phyloP scores from a whole-genome alignment of 2,797 vertebrate genomes.

The Sebastes diaconus region DNA sequence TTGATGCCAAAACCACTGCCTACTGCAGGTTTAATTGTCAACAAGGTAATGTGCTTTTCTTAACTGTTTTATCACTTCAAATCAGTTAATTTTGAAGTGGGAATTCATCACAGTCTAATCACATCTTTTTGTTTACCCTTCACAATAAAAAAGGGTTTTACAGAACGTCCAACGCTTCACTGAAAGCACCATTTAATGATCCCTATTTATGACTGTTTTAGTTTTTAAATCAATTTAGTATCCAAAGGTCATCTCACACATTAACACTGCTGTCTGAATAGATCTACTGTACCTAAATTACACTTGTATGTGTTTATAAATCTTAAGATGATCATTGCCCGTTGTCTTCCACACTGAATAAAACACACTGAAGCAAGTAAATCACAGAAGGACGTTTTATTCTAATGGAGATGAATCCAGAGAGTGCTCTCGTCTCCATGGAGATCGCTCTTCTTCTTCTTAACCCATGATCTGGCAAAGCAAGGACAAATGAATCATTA shows the following conservation, averaged over 20 bases:
- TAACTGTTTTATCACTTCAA: neutral
- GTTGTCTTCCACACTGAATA: neutral
- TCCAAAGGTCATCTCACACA: neutral
- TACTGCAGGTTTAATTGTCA: too few species aligned
- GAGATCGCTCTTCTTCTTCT: conserved; percentile 42
- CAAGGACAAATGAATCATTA: conserved; percentile 44
- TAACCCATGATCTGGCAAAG: conserved; percentile 75
- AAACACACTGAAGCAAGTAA: neutral
- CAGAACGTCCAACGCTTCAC: neutral
- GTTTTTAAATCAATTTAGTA: neutral
- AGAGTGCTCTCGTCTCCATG: conserved; percentile 33
- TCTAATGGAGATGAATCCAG: conserved; percentile 36
- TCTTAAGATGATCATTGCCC: neutral
- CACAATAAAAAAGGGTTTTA: neutral
- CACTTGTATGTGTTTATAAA: neutral
- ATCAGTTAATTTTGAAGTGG: neutral
- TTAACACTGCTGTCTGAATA: neutral
- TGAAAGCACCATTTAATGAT: neutral
- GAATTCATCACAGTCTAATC: neutral
- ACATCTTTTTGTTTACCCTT: neutral
- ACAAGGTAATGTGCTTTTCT: neutral
- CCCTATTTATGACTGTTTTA: neutral
- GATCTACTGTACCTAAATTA: neutral
- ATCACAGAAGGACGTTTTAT: conserved; percentile 51
- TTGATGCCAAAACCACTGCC: too few species aligned